Evolutionary conservation across 2,888 invertebrate genomes (phyloP).

Genomic region (Globia sparganii): DNA sequence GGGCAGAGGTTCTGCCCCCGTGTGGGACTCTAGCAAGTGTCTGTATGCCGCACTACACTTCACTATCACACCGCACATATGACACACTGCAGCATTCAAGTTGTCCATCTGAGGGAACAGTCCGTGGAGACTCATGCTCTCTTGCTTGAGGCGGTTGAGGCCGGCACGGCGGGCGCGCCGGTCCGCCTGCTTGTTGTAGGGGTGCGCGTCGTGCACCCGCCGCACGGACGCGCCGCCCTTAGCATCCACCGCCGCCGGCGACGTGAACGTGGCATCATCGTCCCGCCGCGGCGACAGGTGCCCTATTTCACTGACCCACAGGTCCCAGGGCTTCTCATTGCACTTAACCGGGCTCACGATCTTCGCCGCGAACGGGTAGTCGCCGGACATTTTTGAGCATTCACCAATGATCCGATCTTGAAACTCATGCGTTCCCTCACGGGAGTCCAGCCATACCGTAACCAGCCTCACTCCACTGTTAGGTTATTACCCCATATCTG

Average conservation of each 20-base stretch:
- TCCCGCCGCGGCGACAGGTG: conserved; percentile 86
- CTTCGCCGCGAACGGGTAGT: conserved; percentile 83
- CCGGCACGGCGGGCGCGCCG: conserved; percentile 83
- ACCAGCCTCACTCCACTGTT: conserved; percentile 83
- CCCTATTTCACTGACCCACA: conserved; percentile 88
- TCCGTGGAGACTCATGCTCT: conserved; percentile 94
- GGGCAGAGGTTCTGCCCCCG: conserved; percentile 81
- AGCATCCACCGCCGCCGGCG: conserved; percentile 79
- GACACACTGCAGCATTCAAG: conserved; percentile 94
- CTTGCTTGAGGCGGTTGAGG: conserved; percentile 88
- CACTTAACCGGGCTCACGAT: conserved; percentile 88
- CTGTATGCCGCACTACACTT: conserved; percentile 94
- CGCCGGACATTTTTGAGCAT: conserved; percentile 86
- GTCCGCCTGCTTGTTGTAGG: conserved; percentile 80
- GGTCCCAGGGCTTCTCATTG: conserved; percentile 89
- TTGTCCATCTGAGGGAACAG: conserved; percentile 94
- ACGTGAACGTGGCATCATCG: conserved; percentile 79
- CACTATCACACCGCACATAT: conserved; percentile 93
- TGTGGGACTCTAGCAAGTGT: conserved; percentile 92
- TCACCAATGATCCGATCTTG: conserved; percentile 75
- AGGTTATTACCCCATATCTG: conserved; percentile 90
- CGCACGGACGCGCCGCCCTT: conserved; percentile 78
- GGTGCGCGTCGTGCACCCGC: conserved; percentile 77
- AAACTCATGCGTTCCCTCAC: conserved; percentile 79
- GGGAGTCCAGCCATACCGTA: conserved; percentile 86